A percentile compares a stretch with the other conserved stretches of the same genome.
These are phyloP conservation scores for Lycorma delicatula DNA, from an alignment of 1,140 invertebrate species.

Conservation along the genomic window DNA sequence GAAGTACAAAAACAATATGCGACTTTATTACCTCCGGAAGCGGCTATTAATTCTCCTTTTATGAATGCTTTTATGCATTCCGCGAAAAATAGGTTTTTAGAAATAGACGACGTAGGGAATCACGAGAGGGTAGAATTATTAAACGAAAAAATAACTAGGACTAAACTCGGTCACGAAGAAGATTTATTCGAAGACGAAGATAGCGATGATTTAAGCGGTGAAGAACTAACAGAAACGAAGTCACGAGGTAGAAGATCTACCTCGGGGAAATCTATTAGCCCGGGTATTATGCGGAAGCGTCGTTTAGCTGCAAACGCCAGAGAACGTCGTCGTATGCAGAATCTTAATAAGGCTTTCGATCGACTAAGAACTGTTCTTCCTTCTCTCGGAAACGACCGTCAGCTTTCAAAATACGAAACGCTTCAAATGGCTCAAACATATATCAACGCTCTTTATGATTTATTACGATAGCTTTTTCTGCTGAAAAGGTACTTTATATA, in stretches of 20 bases:
- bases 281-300: constrained; percentile 68
- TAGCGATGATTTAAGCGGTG: not conserved
- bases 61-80: constrained; percentile 12
- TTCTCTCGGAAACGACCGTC: constrained; percentile 78
- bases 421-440: constrained; percentile 97
- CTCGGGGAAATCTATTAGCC: constrained; percentile 52
- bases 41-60: constrained; percentile 3
- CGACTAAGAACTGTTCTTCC: constrained; percentile 81
- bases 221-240: not conserved
- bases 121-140: not conserved
- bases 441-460: constrained; percentile 79
- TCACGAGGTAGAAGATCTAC: not conserved
- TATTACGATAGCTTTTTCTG: constrained; percentile 49
- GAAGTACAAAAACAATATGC: constrained; percentile 24
- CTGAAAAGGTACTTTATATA: too few relatives aligned
- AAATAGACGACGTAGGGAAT: not conserved
- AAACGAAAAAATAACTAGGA: not conserved
- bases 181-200: constrained; percentile 27
- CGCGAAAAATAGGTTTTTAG: constrained; percentile 14
- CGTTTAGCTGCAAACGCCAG: constrained; percentile 86
- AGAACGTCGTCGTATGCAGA: constrained; percentile 88
- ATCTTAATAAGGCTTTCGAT: constrained; percentile 90
- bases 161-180: constrained; percentile 10
- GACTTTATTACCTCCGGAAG: constrained; percentile 10
- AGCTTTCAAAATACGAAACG: constrained; percentile 94